Conservation (phyloP, 2,888 invertebrate genomes). For the Lepidonotus clava region DNA sequence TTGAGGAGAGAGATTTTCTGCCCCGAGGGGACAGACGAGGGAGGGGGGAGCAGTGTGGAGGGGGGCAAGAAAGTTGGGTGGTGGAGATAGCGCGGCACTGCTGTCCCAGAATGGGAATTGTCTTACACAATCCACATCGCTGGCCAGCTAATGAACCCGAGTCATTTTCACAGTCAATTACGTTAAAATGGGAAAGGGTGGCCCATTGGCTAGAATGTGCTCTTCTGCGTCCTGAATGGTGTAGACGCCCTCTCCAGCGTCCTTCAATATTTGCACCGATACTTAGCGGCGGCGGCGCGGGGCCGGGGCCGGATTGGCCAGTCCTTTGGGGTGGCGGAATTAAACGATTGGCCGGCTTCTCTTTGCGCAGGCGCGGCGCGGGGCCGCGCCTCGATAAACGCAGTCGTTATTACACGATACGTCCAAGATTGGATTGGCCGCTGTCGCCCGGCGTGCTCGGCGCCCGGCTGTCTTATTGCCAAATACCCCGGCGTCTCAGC, state of each 20-base stretch:
- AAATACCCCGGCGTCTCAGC: constrained; percentile 6
- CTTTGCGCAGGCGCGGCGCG: not conserved
- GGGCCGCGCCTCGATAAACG: not conserved
- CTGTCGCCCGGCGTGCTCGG: constrained; percentile 5
- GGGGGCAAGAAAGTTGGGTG: not conserved
- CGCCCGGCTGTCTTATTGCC: constrained; percentile 32
- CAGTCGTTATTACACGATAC: constrained; percentile 45
- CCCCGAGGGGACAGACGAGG: not conserved
- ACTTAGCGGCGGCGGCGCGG: constrained; percentile 33
- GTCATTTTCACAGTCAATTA: constrained; percentile 49
- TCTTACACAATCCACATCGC: constrained; percentile 1
- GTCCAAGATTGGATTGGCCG: constrained; percentile 31
- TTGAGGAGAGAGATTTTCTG: not conserved
- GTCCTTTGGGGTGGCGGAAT: constrained; percentile 36
- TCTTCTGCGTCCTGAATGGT: constrained; percentile 10
- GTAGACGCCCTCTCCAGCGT: not conserved
- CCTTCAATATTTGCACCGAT: constrained; percentile 25
- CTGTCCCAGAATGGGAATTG: not conserved
- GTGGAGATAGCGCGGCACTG: too few species aligned
- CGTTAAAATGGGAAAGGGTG: constrained; percentile 26
- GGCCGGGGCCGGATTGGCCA: constrained; percentile 13
- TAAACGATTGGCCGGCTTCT: constrained; percentile 33
- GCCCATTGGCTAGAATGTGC: constrained; percentile 31
- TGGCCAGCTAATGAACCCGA: constrained; percentile 15
- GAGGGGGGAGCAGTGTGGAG: not conserved